Base-by-base conservation (phyloP, 2,113 vertebrate genomes). In the Podilymbus podiceps region DNA sequence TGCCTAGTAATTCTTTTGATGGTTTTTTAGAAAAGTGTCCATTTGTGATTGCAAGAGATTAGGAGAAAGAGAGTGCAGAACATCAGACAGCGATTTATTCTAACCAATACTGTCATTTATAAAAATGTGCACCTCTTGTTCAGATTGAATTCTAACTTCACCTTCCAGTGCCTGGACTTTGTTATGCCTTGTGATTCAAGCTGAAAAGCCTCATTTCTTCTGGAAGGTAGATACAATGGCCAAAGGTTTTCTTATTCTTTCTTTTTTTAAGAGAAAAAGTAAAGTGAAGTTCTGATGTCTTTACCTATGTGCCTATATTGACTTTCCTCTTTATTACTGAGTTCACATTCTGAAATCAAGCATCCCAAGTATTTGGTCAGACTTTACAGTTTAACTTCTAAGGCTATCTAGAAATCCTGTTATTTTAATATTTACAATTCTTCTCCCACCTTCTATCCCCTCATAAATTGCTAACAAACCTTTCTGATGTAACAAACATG, bases 121-220 rank as follows among this genome's bases (percentile, higher is more conserved):
- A 8, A 79, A 89, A 82, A 72, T 30, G 6, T 62, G 52, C 9
- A 11, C 3, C 4, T 73, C 18, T 64, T 79, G 9, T 80, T 94
- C 38, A 71, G 58, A 11, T 21, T 81, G 28, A 84, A 87, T 80
- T 59, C 28, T 50, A 64, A 31, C 30, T 76, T 73, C 28, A 47
- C 0, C 0, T 10, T 80, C 14, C 22, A 74, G 8, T 53, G 23
- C 10, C 7, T 38, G 55, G 47, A 42, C 55, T 83, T 80, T 10
- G 1, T 68, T 82, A 42, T 18, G 8, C 4, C 53, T 89, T 73
- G 8, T 42, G 8, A 58, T 82, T 31, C 55, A 67, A 73, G 28
- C 6, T 59, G 22, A 76, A 88, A 88, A 76, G 1, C 18, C 2
- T 25, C 22, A 6, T 75, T 73, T 72, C 22, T 82, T 79, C 80